Conservation (phyloP, 2,888 invertebrate genomes). For the Xanthostigma xanthostigma region DNA sequence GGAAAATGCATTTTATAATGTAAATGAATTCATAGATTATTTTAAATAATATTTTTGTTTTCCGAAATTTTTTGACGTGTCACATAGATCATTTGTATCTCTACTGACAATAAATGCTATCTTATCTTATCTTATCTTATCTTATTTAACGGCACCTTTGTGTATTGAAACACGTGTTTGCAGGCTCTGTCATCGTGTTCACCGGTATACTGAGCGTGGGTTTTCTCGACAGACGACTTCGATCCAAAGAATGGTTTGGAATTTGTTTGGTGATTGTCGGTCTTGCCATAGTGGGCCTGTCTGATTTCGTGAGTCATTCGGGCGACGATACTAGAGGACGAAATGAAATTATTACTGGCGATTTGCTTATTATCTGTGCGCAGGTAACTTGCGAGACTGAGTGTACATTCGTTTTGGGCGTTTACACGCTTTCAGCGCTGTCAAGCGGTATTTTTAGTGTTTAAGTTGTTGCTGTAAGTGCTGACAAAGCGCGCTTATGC, state of each 20-base stretch:
- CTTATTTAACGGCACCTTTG: not conserved
- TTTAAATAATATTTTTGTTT: too few species aligned
- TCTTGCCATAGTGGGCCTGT: slow-evolving; percentile 53
- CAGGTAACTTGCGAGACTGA: slow-evolving; percentile 31
- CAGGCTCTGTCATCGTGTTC: slow-evolving; percentile 75
- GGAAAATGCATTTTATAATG: too few species aligned
- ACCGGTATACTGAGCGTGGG: slow-evolving; percentile 76
- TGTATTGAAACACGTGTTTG: slow-evolving; percentile 12
- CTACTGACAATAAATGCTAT: too few species aligned
- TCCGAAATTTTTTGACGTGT: too few species aligned
- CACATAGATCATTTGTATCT: too few species aligned
- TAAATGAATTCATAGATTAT: too few species aligned
- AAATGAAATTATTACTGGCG: slow-evolving; percentile 72
- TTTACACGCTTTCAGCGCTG: too few species aligned
- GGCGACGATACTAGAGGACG: slow-evolving; percentile 27
- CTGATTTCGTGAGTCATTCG: slow-evolving; percentile 44
- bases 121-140: too few species aligned
- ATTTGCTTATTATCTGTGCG: slow-evolving; percentile 56
- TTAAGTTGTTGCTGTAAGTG: too few species aligned
- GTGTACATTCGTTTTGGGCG: too few species aligned
- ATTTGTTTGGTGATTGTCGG: slow-evolving; percentile 58
- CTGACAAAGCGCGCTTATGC: too few species aligned
- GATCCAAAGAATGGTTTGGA: slow-evolving; percentile 57
- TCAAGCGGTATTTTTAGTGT: too few species aligned
- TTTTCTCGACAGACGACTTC: slow-evolving; percentile 53